Evolutionary conservation across 2,113 vertebrate species (phyloP).

Genomic region (Mystacornis crossleyi): DNA sequence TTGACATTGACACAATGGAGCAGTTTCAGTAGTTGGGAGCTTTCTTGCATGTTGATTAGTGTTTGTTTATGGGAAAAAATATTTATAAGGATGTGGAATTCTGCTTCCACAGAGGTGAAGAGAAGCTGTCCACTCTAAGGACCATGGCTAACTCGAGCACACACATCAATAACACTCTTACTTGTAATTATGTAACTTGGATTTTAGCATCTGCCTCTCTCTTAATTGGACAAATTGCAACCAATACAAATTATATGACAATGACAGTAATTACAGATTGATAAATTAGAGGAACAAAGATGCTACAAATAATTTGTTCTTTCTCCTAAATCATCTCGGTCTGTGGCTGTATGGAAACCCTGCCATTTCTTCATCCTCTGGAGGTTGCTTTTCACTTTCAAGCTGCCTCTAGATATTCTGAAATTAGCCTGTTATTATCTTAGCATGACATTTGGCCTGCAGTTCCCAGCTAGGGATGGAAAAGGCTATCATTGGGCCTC

Average conservation of each 20-base stretch:
- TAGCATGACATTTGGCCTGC: conserved; percentile 54
- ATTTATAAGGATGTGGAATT: background rate
- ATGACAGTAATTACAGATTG: conserved; percentile 29
- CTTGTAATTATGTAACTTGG: background rate
- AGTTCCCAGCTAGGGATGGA: conserved; percentile 39
- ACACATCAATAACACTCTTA: background rate
- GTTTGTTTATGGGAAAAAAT: background rate
- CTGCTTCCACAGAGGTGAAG: background rate
- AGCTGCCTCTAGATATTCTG: conserved; percentile 17
- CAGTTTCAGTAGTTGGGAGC: background rate
- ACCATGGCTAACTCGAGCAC: background rate
- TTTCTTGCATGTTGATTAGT: background rate
- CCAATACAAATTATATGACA: conserved; percentile 1
- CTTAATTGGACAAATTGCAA: conserved; percentile 22
- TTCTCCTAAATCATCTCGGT: background rate
- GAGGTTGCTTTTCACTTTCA: conserved; percentile 26
- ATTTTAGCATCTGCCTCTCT: conserved; percentile 18
- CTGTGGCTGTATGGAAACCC: background rate
- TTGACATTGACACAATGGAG: background rate
- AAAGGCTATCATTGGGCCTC: conserved; percentile 46
- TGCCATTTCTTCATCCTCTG: background rate
- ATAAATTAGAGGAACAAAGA: conserved; percentile 45
- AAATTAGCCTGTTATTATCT: conserved; percentile 42
- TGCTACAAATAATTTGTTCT: background rate
- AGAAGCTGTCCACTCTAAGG: background rate